A percentile compares a stretch with the other conserved stretches of the same genome.
Evolutionary conservation across 2,797 vertebrate genomes (phyloP).

Genomic region (Protosalanx chinensis): DNA sequence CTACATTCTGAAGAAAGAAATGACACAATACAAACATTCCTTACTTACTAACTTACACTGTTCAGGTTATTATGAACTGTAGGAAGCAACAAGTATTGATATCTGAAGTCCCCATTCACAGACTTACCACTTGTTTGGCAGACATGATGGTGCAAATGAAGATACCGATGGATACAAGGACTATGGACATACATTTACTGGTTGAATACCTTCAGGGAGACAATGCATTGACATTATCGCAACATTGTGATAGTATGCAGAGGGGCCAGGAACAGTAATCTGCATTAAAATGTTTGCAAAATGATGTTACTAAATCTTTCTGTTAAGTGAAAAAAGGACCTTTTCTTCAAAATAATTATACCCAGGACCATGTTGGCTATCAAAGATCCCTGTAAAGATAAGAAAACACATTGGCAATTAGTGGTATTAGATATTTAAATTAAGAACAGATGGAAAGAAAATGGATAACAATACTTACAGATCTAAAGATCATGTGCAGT

Average conservation of each 20-base stretch:
- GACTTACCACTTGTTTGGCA: conserved; percentile 94
- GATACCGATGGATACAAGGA: conserved; percentile 88
- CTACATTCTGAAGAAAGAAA: conserved; percentile 56
- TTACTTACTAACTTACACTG: background rate
- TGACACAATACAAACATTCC: background rate
- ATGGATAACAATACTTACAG: conserved; percentile 73
- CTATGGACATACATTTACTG: conserved; percentile 88
- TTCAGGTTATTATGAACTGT: background rate
- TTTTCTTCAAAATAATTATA: conserved; percentile 93
- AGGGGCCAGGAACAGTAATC: conserved; percentile 15
- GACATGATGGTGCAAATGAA: conserved; percentile 98
- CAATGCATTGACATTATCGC: background rate
- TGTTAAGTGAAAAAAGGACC: conserved; percentile 67
- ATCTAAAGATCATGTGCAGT: conserved; percentile 98
- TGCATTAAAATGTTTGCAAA: background rate
- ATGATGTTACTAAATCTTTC: background rate
- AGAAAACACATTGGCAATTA: conserved; percentile 6
- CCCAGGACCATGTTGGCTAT: conserved; percentile 97
- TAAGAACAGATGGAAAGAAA: background rate
- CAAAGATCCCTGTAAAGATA: conserved; percentile 83
- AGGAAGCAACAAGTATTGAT: too few species aligned
- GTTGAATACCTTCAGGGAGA: conserved; percentile 79
- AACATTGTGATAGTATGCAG: background rate
- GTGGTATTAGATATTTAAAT: background rate
- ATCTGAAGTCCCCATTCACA: background rate